Evolutionary conservation across 1,140 invertebrate genomes (phyloP).

Genomic region (Cherax quadricarinatus): DNA sequence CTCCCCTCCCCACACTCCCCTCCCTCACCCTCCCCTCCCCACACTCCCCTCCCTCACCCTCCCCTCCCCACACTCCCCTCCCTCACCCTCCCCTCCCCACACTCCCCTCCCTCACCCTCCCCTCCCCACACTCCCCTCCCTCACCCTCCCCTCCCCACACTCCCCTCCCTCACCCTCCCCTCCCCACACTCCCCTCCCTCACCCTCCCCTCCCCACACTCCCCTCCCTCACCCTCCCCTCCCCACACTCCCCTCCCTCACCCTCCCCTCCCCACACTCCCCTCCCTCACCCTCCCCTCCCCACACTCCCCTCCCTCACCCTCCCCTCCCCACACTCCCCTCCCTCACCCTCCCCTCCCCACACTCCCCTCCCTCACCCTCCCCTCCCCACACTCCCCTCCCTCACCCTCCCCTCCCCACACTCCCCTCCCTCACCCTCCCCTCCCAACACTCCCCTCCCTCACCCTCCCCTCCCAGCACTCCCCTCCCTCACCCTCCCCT

Average conservation of each 20-base stretch:
- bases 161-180: not conserved
- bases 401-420: not conserved
- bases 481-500: not conserved
- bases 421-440: too few relatives aligned
- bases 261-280: not conserved
- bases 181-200: not conserved
- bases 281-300: not conserved
- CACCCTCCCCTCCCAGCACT: not conserved
- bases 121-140: not conserved
- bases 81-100: not conserved
- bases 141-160: too few relatives aligned
- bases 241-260: not conserved
- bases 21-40: not conserved
- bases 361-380: too few relatives aligned
- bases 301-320: not conserved
- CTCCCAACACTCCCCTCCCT: too few relatives aligned
- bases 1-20: not conserved
- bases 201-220: not conserved
- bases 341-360: not conserved
- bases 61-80: not conserved
- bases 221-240: not conserved
- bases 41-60: not conserved
- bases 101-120: not conserved
- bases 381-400: too few relatives aligned
- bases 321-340: not conserved